phyloP scores from a whole-genome alignment of 2,888 invertebrate genomes.

The Dynastes tityus region DNA sequence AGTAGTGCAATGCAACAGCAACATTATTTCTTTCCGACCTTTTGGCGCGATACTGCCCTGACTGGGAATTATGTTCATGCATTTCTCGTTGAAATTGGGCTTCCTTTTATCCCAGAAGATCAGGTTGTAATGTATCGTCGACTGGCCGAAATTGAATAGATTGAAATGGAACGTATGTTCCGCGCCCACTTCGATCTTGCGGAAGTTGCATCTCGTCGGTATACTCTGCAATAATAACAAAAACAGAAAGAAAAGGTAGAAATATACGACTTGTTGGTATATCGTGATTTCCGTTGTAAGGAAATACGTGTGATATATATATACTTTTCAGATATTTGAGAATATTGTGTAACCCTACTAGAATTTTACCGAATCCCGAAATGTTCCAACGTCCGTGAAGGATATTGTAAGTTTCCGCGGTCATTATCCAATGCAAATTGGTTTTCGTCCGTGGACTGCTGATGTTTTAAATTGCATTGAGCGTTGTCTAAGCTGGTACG shows the following conservation, averaged over 20 bases:
- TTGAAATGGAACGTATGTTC: slow-evolving; percentile 63
- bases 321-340: too few relatives aligned
- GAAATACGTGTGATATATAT: too few relatives aligned
- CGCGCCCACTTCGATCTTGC: slow-evolving; percentile 61
- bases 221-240: slow-evolving; percentile 63
- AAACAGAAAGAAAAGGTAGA: neutral
- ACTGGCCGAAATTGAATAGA: slow-evolving; percentile 68
- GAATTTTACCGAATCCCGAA: too few relatives aligned
- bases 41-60: slow-evolving; percentile 62
- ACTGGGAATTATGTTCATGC: slow-evolving; percentile 49
- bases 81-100: slow-evolving; percentile 40
- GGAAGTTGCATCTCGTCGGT: slow-evolving; percentile 66
- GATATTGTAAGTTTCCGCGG: too few relatives aligned
- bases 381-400: too few relatives aligned
- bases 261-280: neutral
- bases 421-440: too few relatives aligned
- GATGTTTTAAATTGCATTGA: too few relatives aligned
- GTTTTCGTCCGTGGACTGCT: too few relatives aligned
- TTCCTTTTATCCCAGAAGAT: slow-evolving; percentile 49
- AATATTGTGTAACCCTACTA: too few relatives aligned
- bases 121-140: slow-evolving; percentile 66
- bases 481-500: too few relatives aligned
- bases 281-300: too few relatives aligned
- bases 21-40: slow-evolving; percentile 60
- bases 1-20: slow-evolving; percentile 62